Evolutionary conservation across 2,888 invertebrate species (phyloP), one percentile per base, ranked within the genome.

Genomic region (Tiliacea aurago): DNA sequence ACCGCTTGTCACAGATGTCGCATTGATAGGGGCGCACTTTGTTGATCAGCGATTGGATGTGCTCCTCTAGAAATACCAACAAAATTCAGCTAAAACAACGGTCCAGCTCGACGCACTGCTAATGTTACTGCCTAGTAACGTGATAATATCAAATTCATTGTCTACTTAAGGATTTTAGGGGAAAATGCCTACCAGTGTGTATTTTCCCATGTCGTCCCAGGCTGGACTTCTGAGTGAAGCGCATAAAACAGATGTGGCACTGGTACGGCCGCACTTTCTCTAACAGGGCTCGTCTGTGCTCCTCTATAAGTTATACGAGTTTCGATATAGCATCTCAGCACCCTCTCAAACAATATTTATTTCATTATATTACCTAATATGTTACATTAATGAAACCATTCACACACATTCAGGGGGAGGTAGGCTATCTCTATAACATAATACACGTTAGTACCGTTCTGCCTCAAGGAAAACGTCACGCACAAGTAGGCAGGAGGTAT

Each of bases 1-100:
- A 98, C 93, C 98, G 97, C 96, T 98, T 98, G 93, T 97, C 97
- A 95, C 98, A 98, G 92, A 97, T 96, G 94, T 97, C 97, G 94
- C 98, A 98, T 93, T 98, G 96, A 95, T 96, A 97, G 90, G 97
- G 97, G 92, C 97, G 96, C 95, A 96, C 96, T 96, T 96, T 96
- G 96, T 96, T 96, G 96, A 96, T 96, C 96, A 96, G 96, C 96
- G 96, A 96, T 95, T 96, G 96, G 95, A 96, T 96, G 96, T 96
- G 96, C 95, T 96, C 96, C 95, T 96, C 96, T 96, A 96, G 95
- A 96, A 96, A 95, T 94, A 96, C 94, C 95, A 96, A 96, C 92
- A 95, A 95, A 95, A 95, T 93, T 92, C 92, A 95, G 95, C 96
- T 96, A 95, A 95, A 96, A 92, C 91, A 94, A 91, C 91, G 89